Conservation (phyloP, 2,888 invertebrate genomes). For the Enchytraeus crypticus region DNA sequence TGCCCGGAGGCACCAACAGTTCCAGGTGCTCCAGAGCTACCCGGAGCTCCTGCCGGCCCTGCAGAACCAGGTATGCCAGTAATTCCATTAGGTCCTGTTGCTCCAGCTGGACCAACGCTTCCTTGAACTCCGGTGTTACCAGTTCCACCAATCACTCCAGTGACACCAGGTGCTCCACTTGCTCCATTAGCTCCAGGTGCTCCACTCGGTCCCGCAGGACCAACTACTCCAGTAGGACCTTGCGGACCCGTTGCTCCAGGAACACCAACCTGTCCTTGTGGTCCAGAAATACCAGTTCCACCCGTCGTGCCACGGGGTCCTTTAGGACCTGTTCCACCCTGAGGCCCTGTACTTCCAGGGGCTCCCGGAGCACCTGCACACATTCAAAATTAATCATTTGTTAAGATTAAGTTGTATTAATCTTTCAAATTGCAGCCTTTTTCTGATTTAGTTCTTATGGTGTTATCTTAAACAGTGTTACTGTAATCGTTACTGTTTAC, state of each 20-base stretch:
- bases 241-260: background rate
- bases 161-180: conserved; percentile 1
- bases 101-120: background rate
- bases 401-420: no score
- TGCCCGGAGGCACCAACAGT: conserved; percentile 15
- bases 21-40: conserved; percentile 14
- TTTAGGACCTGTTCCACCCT: background rate
- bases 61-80: background rate
- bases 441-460: no score
- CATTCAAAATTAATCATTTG: no score
- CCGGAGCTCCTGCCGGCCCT: conserved; percentile 17
- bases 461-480: no score
- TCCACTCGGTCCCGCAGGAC: conserved; percentile 3
- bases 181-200: conserved; percentile 1
- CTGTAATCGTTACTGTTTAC: no score
- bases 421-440: no score
- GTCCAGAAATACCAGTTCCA: background rate
- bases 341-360: background rate
- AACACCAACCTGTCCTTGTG: background rate
- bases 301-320: background rate
- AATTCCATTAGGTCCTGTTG: background rate
- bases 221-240: conserved; percentile 4
- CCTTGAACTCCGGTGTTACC: conserved; percentile 1
- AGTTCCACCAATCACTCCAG: background rate
- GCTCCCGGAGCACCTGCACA: conserved; percentile 4